Conservation (phyloP, 23 tunicate genomes). For the Trididemnum miniatum region DNA sequence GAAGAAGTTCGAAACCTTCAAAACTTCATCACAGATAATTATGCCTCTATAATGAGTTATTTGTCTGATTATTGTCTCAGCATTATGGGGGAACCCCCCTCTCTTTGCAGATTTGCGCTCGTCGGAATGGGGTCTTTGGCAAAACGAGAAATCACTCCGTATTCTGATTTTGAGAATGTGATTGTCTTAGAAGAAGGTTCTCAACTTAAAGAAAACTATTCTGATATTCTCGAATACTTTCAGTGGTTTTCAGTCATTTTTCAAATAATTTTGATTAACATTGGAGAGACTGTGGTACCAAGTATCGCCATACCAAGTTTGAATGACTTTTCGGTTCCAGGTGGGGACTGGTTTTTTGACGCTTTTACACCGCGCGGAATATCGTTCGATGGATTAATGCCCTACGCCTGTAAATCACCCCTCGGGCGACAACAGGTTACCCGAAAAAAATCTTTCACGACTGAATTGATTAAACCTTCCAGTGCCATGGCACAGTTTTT, state of each 20-base stretch:
- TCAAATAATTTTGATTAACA: conserved; percentile 42
- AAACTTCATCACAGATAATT: conserved; percentile 26
- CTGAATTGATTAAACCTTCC: conserved; percentile 54
- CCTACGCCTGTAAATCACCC: conserved; percentile 40
- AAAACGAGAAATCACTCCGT: conserved; percentile 44
- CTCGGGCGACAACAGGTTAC: conserved; percentile 38
- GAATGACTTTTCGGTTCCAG: conserved; percentile 24
- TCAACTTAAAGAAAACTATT: conserved; percentile 42
- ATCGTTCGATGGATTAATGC: conserved; percentile 51
- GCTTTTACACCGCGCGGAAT: conserved; percentile 32
- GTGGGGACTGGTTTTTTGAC: conserved; percentile 47
- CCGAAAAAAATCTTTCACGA: neutral
- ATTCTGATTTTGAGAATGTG: conserved; percentile 28
- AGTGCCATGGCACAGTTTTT: conserved; percentile 44
- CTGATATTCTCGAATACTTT: conserved; percentile 39
- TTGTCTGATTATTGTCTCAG: conserved; percentile 30
- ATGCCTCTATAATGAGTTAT: conserved; percentile 33
- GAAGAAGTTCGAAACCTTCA: neutral
- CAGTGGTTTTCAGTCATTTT: conserved; percentile 50
- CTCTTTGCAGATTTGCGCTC: conserved; percentile 41
- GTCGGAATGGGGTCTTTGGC: conserved; percentile 40
- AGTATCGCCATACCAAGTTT: conserved; percentile 32
- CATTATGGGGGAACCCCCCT: conserved; percentile 55
- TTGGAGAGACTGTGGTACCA: conserved; percentile 38
- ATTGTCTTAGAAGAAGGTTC: conserved; percentile 49